These are phyloP conservation scores for Zaprionus obscuricornis DNA, from an alignment of 2,888 invertebrate species.

Conservation along the genomic window DNA sequence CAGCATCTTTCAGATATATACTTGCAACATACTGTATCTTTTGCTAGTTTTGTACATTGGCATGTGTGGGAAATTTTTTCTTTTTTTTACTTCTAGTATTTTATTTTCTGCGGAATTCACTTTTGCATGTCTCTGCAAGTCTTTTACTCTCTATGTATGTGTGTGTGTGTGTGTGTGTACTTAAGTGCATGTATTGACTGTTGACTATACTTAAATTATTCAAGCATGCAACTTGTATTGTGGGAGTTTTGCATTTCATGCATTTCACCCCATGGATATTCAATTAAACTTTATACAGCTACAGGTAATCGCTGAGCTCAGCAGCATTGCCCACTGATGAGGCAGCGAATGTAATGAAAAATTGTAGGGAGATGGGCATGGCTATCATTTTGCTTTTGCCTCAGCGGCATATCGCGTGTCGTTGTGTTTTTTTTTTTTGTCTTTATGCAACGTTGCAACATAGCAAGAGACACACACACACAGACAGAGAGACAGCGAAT, in stretches of 20 bases:
- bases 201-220: conserved; percentile 38
- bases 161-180: neutral
- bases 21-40: conserved; percentile 57
- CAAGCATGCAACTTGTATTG: conserved; percentile 34
- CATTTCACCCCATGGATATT: conserved; percentile 61
- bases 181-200: conserved; percentile 1
- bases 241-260: conserved; percentile 36
- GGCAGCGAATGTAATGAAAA: too few relatives aligned
- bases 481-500: conserved; percentile 9
- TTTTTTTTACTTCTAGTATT: conserved; percentile 31
- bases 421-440: conserved; percentile 1
- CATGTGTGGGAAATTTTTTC: conserved; percentile 70
- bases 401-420: conserved; percentile 62
- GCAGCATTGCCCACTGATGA: conserved; percentile 40
- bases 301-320: too few relatives aligned
- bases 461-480: too few relatives aligned
- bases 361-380: too few relatives aligned
- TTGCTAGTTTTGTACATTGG: too few relatives aligned
- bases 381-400: conserved; percentile 13
- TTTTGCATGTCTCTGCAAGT: conserved; percentile 28
- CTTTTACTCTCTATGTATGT: neutral
- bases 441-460: conserved; percentile 64
- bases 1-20: conserved; percentile 48
- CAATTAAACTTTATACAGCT: conserved; percentile 67
- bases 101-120: conserved; percentile 34